Base-by-base conservation (phyloP, 2,797 vertebrate species). In the Myiotriccus ornatus region DNA sequence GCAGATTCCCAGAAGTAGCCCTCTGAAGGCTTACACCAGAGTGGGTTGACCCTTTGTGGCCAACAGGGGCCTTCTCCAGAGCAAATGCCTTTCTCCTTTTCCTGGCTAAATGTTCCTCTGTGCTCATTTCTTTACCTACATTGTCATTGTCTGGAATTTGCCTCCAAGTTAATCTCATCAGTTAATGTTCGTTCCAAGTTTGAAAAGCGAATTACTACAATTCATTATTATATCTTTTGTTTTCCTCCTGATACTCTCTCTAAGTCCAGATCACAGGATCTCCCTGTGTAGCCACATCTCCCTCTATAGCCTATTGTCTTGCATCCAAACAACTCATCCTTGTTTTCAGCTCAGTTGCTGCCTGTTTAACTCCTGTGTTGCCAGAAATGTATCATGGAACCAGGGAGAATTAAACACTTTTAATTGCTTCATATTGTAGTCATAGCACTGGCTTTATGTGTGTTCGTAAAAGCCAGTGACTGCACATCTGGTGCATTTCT, bases 61-160 rank as follows among this genome's bases (percentile, higher is more conserved):
- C 60, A 82, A 16, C 9, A 35, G 13, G 16, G 14, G 53, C 64
- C 39, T 65, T 55, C 43, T 74, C 20, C 49, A 70, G 41, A 73
- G 18, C 25, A 82, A 79, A 90, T 64, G 67, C 27, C 20, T 90
- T 69, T 84, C 41, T 79, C 22, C 21, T 90, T 91, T 82, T 76
- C 12, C 71, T 60, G 9, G 19, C 34, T 63, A 21, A n/a, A 21
- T 73, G 25, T 56, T 81, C 23, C 32, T 75, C 55, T 82, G 27
- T 5, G 5, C 28, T 83, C 24, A 14, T 77, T 89, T 83, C 71
- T 81, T 78, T 69, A 60, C 46, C 50, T 78, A 10, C 9, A 12
- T 32, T 37, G 41, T 83, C 55, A 43, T 76, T 1, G 1, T 69
- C 56, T 78, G 57, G 68, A 87, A 81, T 85, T 68, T 70, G 19